Base-by-base conservation (phyloP, 2,888 invertebrate genomes). In the Sussaba pulchella region DNA sequence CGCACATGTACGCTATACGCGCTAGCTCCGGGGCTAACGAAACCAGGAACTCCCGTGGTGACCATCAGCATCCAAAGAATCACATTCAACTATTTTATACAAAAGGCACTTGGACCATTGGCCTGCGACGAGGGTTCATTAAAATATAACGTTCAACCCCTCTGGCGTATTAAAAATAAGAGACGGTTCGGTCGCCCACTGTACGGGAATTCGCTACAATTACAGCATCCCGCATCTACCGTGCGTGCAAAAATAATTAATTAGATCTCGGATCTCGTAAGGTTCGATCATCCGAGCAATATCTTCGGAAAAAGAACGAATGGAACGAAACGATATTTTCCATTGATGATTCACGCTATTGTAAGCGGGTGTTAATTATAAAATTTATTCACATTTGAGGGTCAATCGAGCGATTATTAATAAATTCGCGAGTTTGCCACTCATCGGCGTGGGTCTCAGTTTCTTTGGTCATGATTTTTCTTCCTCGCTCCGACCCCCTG, bases 1-100 rank as follows among this genome's bases (percentile, higher is more conserved):
- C 39, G 21, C 47, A 10, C 39, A 17, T 36, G 10, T 10, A 47
- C 45, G 17, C 9, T n/a, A 10, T 14, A 64, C 24, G n/a, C 24
- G 21, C 19, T 57, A n/a, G 69, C 69, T 41, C 36, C 54, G 57
- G 57, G 57, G 54, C 63, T 69, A 19, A 64, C 43, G 63, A 63
- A 69, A 70, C 64, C 63, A 47, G 64, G 21, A 57, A 74, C 39
- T 78, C 61, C 19, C 8, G 24, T 9, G 43, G 19, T 41, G 45
- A 17, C 14, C 26, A 26, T 26, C 36, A 39, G 36, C 43, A 45
- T 67, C 39, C 52, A 31, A 5, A 47, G 2, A 14, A 31, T 31
- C 31, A 59, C 17, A 10, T 59, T 19, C 14, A 19, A 66, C 52
- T 14, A 61, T 61, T 39, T 41, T 17, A 21, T 10, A 61, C 41